These are phyloP conservation scores for Crambe crambe DNA, from an alignment of 37 sponge, comb jelly and placozoan genomes.

Conservation along the genomic window DNA sequence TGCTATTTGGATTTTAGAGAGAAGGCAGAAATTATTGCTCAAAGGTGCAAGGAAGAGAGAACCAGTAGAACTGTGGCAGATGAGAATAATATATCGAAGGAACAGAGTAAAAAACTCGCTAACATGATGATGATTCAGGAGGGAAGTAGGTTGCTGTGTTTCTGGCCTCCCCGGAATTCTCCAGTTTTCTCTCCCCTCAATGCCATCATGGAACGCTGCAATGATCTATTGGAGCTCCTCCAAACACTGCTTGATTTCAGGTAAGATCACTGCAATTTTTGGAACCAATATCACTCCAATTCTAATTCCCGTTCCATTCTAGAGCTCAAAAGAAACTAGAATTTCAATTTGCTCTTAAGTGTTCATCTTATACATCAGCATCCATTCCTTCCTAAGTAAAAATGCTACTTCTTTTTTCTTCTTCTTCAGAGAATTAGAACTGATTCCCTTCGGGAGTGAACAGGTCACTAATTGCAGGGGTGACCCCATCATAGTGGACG, in stretches of 20 bases:
- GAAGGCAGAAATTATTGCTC: slow-evolving; percentile 36
- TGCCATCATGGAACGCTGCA: slow-evolving; percentile 87
- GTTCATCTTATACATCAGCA: background rate
- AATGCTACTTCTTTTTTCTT: background rate
- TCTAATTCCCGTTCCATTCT: too few relatives aligned
- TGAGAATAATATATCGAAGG: background rate
- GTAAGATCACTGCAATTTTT: slow-evolving; percentile 13
- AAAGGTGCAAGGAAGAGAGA: slow-evolving; percentile 30
- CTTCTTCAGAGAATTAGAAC: slow-evolving; percentile 33
- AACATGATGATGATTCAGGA: background rate
- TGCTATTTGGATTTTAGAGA: slow-evolving; percentile 83
- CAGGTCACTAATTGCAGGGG: background rate
- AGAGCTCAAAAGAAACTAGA: too few relatives aligned
- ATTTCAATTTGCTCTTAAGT: too few relatives aligned
- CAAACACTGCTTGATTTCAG: slow-evolving; percentile 85
- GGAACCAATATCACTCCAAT: too few relatives aligned
- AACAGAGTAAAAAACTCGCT: background rate
- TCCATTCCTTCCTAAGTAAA: too few relatives aligned
- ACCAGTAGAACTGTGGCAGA: background rate
- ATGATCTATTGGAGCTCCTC: slow-evolving; percentile 88
- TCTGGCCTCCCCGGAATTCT: slow-evolving; percentile 86
- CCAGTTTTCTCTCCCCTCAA: slow-evolving; percentile 73
- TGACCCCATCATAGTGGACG: slow-evolving; percentile 57
- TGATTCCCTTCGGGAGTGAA: background rate
- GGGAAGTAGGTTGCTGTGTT: background rate